Conservation (phyloP, 2,888 invertebrate genomes). For the Noctua pronuba region DNA sequence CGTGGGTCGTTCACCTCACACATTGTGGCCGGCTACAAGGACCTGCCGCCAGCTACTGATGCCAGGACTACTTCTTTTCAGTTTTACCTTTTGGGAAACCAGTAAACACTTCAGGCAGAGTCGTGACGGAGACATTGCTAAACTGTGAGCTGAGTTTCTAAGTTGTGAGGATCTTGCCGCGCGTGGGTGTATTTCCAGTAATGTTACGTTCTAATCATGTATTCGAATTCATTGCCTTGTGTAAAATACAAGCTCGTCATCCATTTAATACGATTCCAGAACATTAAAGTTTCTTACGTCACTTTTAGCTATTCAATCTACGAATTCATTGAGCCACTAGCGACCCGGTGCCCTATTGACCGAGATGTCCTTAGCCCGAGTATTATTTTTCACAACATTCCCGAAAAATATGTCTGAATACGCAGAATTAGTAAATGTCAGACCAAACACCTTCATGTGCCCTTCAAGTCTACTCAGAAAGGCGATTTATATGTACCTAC, state of each 20-base stretch:
- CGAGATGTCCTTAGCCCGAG: conserved; percentile 41
- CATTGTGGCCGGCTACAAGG: conserved; percentile 50
- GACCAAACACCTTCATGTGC: conserved; percentile 67
- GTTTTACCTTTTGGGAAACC: conserved; percentile 10
- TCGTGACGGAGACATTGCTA: conserved; percentile 14
- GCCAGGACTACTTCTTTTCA: conserved; percentile 24
- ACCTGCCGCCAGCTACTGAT: conserved; percentile 35
- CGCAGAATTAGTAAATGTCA: conserved; percentile 60
- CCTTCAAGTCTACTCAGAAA: conserved; percentile 58
- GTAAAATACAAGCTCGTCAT: not conserved
- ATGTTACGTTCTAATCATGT: conserved; percentile 24
- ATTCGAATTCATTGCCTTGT: not conserved
- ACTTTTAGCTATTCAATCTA: not conserved
- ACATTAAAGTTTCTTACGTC: not conserved
- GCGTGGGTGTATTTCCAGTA: not conserved
- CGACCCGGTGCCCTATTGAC: conserved; percentile 40
- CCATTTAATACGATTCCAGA: not conserved
- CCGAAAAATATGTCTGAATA: conserved; percentile 56
- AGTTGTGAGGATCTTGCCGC: conserved; percentile 3
- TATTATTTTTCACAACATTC: conserved; percentile 39
- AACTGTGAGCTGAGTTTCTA: conserved; percentile 19
- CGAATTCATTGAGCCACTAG: not conserved
- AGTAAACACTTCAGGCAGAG: not conserved
- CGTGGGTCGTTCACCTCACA: conserved; percentile 73
- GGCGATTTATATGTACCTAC: conserved; percentile 48